Percentiles rank a stretch among this genome's conserved stretches.
Evolutionary conservation across 2,797 vertebrate genomes (phyloP).

Genomic region (Ciconia nigra): DNA sequence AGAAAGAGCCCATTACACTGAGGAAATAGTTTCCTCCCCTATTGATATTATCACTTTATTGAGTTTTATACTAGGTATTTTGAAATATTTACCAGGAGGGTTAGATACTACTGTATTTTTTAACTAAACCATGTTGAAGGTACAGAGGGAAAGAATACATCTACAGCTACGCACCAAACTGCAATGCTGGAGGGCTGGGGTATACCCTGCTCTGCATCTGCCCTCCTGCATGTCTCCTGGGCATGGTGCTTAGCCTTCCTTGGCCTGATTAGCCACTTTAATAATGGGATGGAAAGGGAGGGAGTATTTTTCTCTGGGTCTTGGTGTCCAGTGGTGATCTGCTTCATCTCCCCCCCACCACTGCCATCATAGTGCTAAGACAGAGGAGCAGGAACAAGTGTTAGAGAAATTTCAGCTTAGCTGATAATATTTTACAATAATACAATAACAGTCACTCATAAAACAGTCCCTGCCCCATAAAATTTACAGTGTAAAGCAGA

Average conservation of each 20-base stretch:
- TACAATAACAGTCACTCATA: slow-evolving; percentile 6
- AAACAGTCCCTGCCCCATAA: slow-evolving; percentile 36
- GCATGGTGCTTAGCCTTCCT: background rate
- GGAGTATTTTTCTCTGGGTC: background rate
- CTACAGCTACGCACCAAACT: background rate
- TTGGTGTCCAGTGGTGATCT: background rate
- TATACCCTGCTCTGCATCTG: background rate
- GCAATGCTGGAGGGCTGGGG: background rate
- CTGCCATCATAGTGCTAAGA: background rate
- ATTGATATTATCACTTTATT: background rate
- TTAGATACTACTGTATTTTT: background rate
- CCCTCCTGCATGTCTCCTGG: background rate
- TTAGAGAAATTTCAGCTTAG: slow-evolving; percentile 1
- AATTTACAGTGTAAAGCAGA: slow-evolving; percentile 54
- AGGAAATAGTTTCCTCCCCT: background rate
- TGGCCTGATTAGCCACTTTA: background rate
- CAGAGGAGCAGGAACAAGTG: background rate
- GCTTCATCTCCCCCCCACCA: background rate
- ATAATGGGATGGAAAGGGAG: background rate
- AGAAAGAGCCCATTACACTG: background rate
- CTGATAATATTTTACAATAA: slow-evolving; percentile 44
- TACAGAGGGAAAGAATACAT: background rate
- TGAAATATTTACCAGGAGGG: background rate
- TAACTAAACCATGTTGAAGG: background rate
- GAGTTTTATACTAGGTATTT: slow-evolving; percentile 2